Evolutionary conservation across 2,888 invertebrate species (phyloP).

Genomic region (Perdita meconis): DNA sequence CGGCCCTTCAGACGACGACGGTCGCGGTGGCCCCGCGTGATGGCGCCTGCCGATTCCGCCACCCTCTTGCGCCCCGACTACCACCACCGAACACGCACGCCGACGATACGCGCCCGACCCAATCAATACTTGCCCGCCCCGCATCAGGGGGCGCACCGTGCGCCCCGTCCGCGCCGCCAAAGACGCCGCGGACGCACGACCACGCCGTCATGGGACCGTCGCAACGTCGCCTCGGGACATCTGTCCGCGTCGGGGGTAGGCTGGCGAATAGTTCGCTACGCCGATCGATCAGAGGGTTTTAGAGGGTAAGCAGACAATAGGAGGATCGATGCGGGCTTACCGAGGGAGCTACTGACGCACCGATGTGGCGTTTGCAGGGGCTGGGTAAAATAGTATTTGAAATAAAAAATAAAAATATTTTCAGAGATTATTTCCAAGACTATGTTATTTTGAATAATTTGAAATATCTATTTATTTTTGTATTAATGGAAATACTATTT

Average conservation of each 20-base stretch:
- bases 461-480: too few relatives aligned
- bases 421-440: too few relatives aligned
- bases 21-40: slow-evolving; percentile 77
- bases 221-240: slow-evolving; percentile 58
- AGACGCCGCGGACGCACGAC: slow-evolving; percentile 49
- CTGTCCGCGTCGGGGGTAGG: slow-evolving; percentile 36
- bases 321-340: background rate
- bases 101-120: slow-evolving; percentile 61
- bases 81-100: slow-evolving; percentile 61
- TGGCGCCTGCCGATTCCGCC: slow-evolving; percentile 76
- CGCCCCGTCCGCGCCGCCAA: slow-evolving; percentile 49
- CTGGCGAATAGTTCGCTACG: background rate
- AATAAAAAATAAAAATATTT: too few relatives aligned
- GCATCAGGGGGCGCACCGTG: slow-evolving; percentile 76
- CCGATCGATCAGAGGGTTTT: slow-evolving; percentile 46
- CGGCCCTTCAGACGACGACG: slow-evolving; percentile 71
- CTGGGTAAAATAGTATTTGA: too few relatives aligned
- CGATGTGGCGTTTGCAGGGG: too few relatives aligned
- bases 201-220: slow-evolving; percentile 42
- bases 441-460: too few relatives aligned
- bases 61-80: slow-evolving; percentile 70
- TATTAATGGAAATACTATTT: too few relatives aligned
- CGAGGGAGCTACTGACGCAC: too few relatives aligned
- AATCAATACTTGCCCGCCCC: slow-evolving; percentile 77
- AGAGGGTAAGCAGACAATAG: slow-evolving; percentile 33